Percentiles rank a stretch among this genome's conserved stretches.
These are phyloP conservation scores for Pempheris klunzingeri DNA, from an alignment of 2,797 vertebrate genomes.

Conservation along the genomic window DNA sequence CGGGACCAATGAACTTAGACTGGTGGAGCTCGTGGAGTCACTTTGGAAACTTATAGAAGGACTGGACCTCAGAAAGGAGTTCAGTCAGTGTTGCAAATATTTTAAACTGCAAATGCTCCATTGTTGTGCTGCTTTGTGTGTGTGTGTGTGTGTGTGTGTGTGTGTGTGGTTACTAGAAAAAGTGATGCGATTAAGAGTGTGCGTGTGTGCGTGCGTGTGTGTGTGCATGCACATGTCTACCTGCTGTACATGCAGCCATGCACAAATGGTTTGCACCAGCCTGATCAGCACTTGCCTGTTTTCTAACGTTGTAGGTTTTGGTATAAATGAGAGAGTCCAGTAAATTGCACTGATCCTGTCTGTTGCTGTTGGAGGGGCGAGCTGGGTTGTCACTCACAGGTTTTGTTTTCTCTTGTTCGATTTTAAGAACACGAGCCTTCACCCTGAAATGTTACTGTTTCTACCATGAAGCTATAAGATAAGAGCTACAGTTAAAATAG, in stretches of 20 bases:
- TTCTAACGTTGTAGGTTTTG: conserved; percentile 42
- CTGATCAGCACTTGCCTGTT: conserved; percentile 69
- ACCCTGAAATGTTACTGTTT: conserved; percentile 10
- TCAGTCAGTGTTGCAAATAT: conserved; percentile 41
- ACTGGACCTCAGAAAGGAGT: conserved; percentile 23
- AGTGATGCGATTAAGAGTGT: conserved; percentile 1
- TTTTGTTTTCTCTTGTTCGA: conserved; percentile 21
- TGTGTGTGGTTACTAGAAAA: conserved; percentile 15
- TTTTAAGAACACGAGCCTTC: conserved; percentile 18
- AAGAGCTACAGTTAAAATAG: not conserved
- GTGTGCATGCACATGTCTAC: conserved; percentile 30
- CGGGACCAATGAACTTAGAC: conserved; percentile 56
- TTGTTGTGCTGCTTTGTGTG: conserved; percentile 44
- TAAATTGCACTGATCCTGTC: conserved; percentile 76
- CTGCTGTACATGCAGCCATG: conserved; percentile 61
- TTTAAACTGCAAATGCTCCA: conserved; percentile 45
- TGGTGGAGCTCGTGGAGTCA: conserved; percentile 30
- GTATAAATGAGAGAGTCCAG: conserved; percentile 21
- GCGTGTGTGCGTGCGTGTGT: not conserved
- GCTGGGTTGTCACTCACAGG: conserved; percentile 4
- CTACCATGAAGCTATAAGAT: conserved; percentile 6
- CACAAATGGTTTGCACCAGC: conserved; percentile 66
- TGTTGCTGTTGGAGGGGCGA: conserved; percentile 19
- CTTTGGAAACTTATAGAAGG: conserved; percentile 26
- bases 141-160: conserved; percentile 1